These are phyloP conservation scores for Pandemis cinnamomeana DNA, from an alignment of 2,888 invertebrate species.

Conservation along the genomic window DNA sequence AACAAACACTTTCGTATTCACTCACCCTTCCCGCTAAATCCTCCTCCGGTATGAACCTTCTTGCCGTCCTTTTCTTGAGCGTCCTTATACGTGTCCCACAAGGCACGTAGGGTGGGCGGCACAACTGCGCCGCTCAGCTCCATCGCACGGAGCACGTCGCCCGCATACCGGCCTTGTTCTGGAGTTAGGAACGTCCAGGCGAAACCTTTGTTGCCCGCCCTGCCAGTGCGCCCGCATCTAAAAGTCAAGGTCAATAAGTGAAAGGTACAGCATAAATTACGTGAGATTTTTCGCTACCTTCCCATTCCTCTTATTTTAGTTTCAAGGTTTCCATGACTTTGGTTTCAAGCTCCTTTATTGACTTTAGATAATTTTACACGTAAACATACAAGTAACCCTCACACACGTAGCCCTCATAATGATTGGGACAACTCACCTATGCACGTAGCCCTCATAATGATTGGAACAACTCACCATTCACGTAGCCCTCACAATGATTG, in stretches of 20 bases:
- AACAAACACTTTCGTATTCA: background rate
- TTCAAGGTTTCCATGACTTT: too few relatives aligned
- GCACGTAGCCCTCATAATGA: too few relatives aligned
- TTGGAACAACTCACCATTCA: too few relatives aligned
- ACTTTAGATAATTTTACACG: too few relatives aligned
- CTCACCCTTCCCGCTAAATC: slow-evolving; percentile 94
- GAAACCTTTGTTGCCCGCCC: slow-evolving; percentile 97
- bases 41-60: slow-evolving; percentile 95
- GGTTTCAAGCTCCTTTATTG: too few relatives aligned
- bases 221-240: slow-evolving; percentile 95
- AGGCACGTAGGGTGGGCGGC: slow-evolving; percentile 89
- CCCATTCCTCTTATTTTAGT: too few relatives aligned
- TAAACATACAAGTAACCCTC: too few relatives aligned
- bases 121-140: slow-evolving; percentile 92
- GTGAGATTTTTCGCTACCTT: too few relatives aligned
- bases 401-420: too few relatives aligned
- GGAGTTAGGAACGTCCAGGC: slow-evolving; percentile 99
- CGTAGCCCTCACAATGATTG: too few relatives aligned
- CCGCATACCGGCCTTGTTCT: slow-evolving; percentile 96
- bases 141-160: slow-evolving; percentile 96
- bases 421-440: too few relatives aligned
- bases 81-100: slow-evolving; percentile 96
- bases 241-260: background rate
- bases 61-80: slow-evolving; percentile 96
- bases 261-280: too few relatives aligned